Base-by-base conservation (phyloP, 2,797 vertebrate species). In the Brachyalestes nurse region DNA sequence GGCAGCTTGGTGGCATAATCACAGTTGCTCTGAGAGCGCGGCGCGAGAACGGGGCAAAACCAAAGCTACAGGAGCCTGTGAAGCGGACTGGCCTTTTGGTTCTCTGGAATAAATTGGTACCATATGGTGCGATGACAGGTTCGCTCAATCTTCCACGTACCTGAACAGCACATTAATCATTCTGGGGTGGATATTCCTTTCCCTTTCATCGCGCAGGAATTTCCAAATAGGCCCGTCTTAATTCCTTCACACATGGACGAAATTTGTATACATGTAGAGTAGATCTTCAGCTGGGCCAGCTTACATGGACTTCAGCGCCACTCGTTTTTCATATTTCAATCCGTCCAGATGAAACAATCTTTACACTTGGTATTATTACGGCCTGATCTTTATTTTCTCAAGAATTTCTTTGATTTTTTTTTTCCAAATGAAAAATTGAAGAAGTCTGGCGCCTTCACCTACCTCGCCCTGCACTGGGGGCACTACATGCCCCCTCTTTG, bases 151-250 rank as follows among this genome's bases (percentile, higher is more conserved):
- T 95, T 94, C 91, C 92, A 91, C 92, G 92, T 93, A 94, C 92
- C 93, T 94, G 91, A 93, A 93, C 93, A 94, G 92, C 92, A 93
- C 93, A 95, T 94, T 95, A 93, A 95, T 94, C 93, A 94, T 93
- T 94, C 93, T 87, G 90, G 69, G 85, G 72, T 89, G 92, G 90
- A 91, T 92, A 93, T 94, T 93, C 91, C 93, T 92, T 67, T 92
- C 87, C 88, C 91, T 94, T 94, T 95, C 93, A 95, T 94, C 92
- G 93, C 91, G 90, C 88, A 92, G 91, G 92, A 93, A 94, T 94
- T 93, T 94, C 88, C 91, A 93, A 93, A 93, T 91, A 91, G 88
- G 87, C 89, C 86, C 89, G 85, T 87, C 88, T 90, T 92, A 90
- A 90, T 92, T 93, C 90, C 90, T 90, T 89, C 89, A 92, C 92